Conservation (phyloP, 2,888 invertebrate species). For the Eupithecia exiguata region DNA sequence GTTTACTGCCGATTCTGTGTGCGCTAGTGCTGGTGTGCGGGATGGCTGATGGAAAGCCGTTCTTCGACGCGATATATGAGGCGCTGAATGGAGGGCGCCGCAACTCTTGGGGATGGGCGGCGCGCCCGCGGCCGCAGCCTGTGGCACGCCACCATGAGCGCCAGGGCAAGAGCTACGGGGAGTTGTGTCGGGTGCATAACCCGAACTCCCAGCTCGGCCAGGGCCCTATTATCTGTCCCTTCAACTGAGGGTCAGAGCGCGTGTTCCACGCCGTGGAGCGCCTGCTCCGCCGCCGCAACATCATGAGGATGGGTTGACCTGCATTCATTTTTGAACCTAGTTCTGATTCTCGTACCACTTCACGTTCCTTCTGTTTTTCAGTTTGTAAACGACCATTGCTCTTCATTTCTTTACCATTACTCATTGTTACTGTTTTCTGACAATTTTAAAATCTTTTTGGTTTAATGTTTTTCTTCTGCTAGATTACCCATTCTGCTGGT, state of each 20-base stretch:
- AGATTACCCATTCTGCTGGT: conserved; percentile 2
- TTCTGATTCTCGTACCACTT: not conserved
- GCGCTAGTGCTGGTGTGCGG: conserved; percentile 55
- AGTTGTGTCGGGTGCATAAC: conserved; percentile 88
- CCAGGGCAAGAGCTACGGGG: conserved; percentile 80
- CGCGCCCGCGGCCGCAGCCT: conserved; percentile 46
- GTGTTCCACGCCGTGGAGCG: conserved; percentile 83
- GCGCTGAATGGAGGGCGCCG: conserved; percentile 72
- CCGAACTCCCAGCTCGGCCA: conserved; percentile 78
- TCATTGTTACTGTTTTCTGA: not conserved
- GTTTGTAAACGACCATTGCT: not conserved
- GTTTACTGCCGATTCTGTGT: conserved; percentile 52
- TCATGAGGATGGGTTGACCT: conserved; percentile 80
- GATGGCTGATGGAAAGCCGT: conserved; percentile 65
- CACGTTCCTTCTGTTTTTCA: not conserved
- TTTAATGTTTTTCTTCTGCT: not conserved
- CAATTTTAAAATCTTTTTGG: not conserved
- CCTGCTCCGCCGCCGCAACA: conserved; percentile 77
- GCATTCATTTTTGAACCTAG: conserved; percentile 20
- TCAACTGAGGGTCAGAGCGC: conserved; percentile 81
- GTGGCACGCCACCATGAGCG: not conserved
- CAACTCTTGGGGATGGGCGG: conserved; percentile 56
- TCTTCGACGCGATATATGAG: conserved; percentile 79
- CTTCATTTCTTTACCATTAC: not conserved
- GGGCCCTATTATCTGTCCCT: conserved; percentile 86